Base-by-base conservation (phyloP, 2,888 invertebrate genomes). In the Eledona agricola region DNA sequence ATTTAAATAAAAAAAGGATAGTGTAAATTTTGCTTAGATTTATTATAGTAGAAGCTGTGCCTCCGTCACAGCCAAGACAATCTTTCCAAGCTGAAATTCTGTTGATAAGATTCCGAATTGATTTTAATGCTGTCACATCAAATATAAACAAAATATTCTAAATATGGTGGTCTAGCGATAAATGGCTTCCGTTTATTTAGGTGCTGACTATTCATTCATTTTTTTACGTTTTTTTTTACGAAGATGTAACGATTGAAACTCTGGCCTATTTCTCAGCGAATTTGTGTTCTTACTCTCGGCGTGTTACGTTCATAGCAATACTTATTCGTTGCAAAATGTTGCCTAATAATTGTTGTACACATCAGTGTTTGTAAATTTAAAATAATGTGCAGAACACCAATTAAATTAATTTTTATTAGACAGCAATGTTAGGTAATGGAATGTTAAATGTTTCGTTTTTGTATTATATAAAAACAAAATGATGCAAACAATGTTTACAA, bases 371-470 rank as follows among this genome's bases (percentile, higher is more conserved):
- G 70, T 70, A 70, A 70, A 40, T 50, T 43, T 60, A 68, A 68
- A 73, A 75, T 75, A 74, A 75, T 71, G 71, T 73, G 71, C 74
- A 74, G 72, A 78, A 78, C 78, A 78, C 78, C 78, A 77, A 77
- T 72, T 72, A 72, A 67, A 72, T 65, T 68, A 64, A 67, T 71
- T 71, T 69, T 70, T 71, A 66, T 69, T 71, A 62, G 66, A 64
- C 68, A 63, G 71, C 69, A 71, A 69, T 72, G 70, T 73, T 73
- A 72, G 69, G 69, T 70, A 66, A 70, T 71, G 65, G 65, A 70
- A 68, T 72, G 70, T 70, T 68, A 66, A 63, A 67, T 67, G 69
- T 71, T 72, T 70, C 65, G 62, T 69, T 71, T 71, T 71, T 70
- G 69, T 67, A 66, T 64, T 58, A 63, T 60, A 58, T 51, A 57